These are phyloP conservation scores for Trachelus troglodyta DNA, from an alignment of 2,888 invertebrate species.

Conservation along the genomic window DNA sequence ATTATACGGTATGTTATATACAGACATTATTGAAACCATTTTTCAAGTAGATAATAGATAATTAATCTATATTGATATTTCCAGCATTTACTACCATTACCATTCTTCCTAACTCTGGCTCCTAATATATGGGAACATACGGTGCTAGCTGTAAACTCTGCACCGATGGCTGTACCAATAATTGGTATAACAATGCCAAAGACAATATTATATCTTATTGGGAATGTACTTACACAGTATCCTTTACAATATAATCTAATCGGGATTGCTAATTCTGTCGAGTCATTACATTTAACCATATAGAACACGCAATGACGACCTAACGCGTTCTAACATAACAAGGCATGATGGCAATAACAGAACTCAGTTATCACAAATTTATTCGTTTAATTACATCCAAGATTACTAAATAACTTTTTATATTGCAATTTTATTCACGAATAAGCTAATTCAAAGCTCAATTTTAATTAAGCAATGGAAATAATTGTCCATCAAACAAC, in stretches of 20 bases:
- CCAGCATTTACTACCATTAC: slow-evolving; percentile 89
- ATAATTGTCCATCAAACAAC: too few species aligned
- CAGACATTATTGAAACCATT: neutral
- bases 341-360: too few species aligned
- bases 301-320: neutral
- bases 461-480: neutral
- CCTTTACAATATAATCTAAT: slow-evolving; percentile 54
- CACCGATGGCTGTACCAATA: slow-evolving; percentile 70
- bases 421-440: neutral
- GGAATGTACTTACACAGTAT: slow-evolving; percentile 91
- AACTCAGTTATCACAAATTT: neutral
- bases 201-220: slow-evolving; percentile 80
- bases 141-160: slow-evolving; percentile 77
- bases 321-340: neutral
- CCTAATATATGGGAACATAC: slow-evolving; percentile 83
- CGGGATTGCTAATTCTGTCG: neutral
- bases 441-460: neutral
- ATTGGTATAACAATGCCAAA: slow-evolving; percentile 76
- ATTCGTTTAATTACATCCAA: neutral
- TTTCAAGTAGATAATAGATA: neutral
- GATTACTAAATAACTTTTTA: neutral
- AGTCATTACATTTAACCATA: neutral
- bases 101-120: slow-evolving; percentile 85
- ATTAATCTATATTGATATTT: slow-evolving; percentile 49
- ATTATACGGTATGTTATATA: slow-evolving; percentile 75